Conservation (phyloP, 2,888 invertebrate genomes). For the Molorchus minor region DNA sequence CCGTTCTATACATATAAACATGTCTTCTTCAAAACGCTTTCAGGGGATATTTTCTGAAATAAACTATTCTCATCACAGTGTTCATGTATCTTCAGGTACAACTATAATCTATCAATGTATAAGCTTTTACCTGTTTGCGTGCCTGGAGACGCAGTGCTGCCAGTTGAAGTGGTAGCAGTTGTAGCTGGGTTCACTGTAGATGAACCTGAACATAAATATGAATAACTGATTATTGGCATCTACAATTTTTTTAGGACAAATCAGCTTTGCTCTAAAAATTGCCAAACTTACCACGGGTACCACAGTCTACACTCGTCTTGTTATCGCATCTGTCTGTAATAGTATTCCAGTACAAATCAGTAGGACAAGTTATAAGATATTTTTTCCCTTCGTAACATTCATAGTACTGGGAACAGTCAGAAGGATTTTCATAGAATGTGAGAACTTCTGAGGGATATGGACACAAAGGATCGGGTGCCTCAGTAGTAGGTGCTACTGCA, state of each 20-base stretch:
- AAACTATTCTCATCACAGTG: no score
- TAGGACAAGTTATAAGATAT: constrained; percentile 23
- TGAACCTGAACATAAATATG: no score
- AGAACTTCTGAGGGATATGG: constrained; percentile 22
- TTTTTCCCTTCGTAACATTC: constrained; percentile 30
- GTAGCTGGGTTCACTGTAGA: background rate
- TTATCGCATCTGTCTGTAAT: constrained; percentile 11
- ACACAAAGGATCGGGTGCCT: constrained; percentile 18
- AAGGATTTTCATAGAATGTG: constrained; percentile 11
- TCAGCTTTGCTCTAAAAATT: no score
- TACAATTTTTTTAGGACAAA: no score
- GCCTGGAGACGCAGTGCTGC: background rate
- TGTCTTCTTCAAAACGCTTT: no score
- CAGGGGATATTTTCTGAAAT: no score
- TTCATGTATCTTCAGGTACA: no score
- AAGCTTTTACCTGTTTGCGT: no score
- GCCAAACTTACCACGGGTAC: constrained; percentile 28
- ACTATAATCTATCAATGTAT: no score
- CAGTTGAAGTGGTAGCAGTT: background rate
- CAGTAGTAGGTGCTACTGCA: background rate
- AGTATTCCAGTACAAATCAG: constrained; percentile 24
- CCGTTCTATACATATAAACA: no score
- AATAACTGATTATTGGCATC: no score
- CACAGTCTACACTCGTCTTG: constrained; percentile 13
- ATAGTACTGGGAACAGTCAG: constrained; percentile 25